A percentile compares a stretch with the other conserved stretches of the same genome.
phyloP scores from a whole-genome alignment of 2,113 vertebrate species.

The Potamarius usumacintae region DNA sequence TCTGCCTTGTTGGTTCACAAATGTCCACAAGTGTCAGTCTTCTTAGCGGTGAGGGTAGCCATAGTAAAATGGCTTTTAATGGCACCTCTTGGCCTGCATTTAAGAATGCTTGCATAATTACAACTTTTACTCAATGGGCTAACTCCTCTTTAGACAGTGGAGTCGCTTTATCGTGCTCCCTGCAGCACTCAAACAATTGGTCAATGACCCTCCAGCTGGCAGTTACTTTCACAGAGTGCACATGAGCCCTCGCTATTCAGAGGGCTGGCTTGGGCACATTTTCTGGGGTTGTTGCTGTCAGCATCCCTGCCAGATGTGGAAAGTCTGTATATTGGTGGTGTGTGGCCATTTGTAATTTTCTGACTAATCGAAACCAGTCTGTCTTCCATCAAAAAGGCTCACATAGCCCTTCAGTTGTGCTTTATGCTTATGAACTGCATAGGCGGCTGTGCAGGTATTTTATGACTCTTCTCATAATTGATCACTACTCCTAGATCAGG shows the following conservation, averaged over 20 bases:
- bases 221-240: neutral
- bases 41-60: neutral
- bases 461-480: neutral
- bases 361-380: neutral
- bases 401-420: neutral
- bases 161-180: neutral
- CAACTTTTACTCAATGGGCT: neutral
- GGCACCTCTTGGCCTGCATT: neutral
- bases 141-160: neutral
- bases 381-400: neutral
- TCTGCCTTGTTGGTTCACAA: neutral
- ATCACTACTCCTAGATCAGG: neutral
- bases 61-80: neutral
- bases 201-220: neutral
- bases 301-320: neutral
- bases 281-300: constrained; percentile 7
- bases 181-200: neutral
- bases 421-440: neutral
- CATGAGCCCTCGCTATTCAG: neutral
- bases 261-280: neutral
- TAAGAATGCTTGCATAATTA: neutral
- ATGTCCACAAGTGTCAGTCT: neutral
- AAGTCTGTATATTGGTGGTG: neutral
- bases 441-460: neutral
- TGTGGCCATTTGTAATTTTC: neutral